Percentiles rank a stretch among this genome's conserved stretches.
Conservation (phyloP, 2,113 vertebrate genomes). For the Corythaeola cristata region DNA sequence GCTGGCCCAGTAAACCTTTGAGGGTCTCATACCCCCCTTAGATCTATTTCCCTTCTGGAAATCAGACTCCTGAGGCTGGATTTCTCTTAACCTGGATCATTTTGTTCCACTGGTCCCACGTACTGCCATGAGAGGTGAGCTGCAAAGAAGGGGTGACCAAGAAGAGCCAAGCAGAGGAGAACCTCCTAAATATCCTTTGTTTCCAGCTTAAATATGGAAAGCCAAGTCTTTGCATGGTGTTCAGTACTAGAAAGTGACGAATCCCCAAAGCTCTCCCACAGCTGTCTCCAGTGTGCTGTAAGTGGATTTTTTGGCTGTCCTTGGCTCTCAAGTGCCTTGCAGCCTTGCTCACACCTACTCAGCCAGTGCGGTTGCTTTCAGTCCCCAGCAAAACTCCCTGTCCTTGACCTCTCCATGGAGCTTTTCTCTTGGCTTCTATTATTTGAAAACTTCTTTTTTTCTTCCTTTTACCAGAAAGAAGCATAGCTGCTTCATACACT, state of each 20-base stretch:
- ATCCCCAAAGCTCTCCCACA: background rate
- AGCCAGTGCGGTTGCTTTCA: background rate
- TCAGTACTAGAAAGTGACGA: no score
- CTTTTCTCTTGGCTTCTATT: background rate
- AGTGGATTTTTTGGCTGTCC: background rate
- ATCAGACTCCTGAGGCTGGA: background rate
- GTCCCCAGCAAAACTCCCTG: accelerated
- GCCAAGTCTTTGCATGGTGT: background rate
- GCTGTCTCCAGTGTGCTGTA: background rate
- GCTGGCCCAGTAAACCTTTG: background rate
- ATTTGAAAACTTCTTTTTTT: background rate
- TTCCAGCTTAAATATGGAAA: background rate
- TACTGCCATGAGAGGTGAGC: background rate
- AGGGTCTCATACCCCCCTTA: background rate
- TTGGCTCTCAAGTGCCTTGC: background rate
- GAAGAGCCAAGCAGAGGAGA: background rate
- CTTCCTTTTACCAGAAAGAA: background rate
- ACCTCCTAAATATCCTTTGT: background rate
- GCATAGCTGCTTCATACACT: background rate
- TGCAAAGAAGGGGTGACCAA: background rate
- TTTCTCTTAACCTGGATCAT: background rate
- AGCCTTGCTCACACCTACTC: background rate
- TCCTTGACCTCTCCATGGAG: background rate
- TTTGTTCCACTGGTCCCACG: background rate
- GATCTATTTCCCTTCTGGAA: background rate